A percentile compares a stretch with the other conserved stretches of the same genome.
phyloP scores from a whole-genome alignment of 2,113 vertebrate genomes.

The Cynopterus brachyotis region DNA sequence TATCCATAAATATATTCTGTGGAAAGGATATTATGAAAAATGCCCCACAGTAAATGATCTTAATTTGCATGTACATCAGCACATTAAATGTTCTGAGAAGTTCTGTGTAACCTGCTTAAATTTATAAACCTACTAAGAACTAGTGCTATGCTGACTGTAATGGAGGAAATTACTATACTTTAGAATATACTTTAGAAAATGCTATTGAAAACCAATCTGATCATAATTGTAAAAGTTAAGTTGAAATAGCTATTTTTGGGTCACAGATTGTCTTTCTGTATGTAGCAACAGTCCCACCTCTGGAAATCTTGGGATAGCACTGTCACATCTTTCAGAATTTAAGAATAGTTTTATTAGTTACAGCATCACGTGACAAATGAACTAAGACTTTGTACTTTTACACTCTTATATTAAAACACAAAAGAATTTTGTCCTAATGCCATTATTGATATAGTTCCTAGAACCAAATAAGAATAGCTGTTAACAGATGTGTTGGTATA shows the following conservation, averaged over 20 bases:
- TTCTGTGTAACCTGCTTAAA: neutral
- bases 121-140: neutral
- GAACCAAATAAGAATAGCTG: neutral
- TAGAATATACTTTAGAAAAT: neutral
- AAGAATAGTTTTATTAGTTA: neutral
- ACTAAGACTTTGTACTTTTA: neutral
- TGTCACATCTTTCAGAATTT: neutral
- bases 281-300: slow-evolving; percentile 27
- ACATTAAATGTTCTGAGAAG: neutral
- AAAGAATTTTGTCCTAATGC: neutral
- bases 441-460: neutral
- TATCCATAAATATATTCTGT: no score
- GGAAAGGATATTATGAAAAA: neutral
- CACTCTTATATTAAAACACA: neutral
- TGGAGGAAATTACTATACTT: neutral
- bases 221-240: neutral
- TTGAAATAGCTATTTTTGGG: neutral
- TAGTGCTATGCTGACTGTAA: neutral
- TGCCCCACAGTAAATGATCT: neutral
- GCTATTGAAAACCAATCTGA: neutral
- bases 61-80: neutral
- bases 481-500: neutral
- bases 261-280: neutral
- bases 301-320: neutral
- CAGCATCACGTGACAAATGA: neutral